Conservation (phyloP, 1,140 invertebrate genomes). For the Zaprionus gabonicus region DNA sequence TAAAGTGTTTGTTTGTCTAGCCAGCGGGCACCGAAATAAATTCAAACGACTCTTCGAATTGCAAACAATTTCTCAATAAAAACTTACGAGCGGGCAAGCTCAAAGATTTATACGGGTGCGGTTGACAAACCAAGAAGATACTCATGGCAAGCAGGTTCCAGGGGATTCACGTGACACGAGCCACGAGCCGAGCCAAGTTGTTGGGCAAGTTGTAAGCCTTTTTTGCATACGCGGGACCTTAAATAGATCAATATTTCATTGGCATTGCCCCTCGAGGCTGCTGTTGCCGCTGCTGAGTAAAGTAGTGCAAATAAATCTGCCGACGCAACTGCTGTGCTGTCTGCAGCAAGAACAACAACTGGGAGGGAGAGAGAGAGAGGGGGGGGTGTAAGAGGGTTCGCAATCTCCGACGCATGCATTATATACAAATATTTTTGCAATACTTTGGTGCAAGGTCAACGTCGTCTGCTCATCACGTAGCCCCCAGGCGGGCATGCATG, state of each 20-base stretch:
- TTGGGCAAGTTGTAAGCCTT: conserved; percentile 45
- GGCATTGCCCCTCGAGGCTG: conserved; percentile 4
- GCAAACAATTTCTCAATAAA: conserved; percentile 48
- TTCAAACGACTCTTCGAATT: conserved; percentile 35
- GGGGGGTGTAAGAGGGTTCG: not conserved
- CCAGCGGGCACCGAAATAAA: conserved; percentile 20
- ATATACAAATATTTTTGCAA: conserved; percentile 31
- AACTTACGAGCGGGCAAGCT: conserved; percentile 17
- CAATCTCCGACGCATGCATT: conserved; percentile 39
- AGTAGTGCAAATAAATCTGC: conserved; percentile 65
- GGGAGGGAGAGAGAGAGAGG: not conserved
- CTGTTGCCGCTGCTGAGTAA: not conserved
- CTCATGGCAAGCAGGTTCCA: not conserved
- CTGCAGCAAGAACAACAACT: conserved; percentile 4
- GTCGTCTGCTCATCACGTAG: conserved; percentile 26
- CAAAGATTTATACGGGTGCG: conserved; percentile 51
- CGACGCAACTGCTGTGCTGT: conserved; percentile 20
- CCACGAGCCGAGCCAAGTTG: not conserved
- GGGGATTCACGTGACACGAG: conserved; percentile 18
- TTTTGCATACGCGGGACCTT: conserved; percentile 43
- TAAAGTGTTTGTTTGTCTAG: conserved; percentile 46
- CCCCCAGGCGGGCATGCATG: conserved; percentile 32
- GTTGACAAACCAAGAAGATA: conserved; percentile 35
- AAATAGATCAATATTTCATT: conserved; percentile 74
- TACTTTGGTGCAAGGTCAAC: conserved; percentile 45